Percentiles rank a stretch among this genome's conserved stretches.
These are phyloP conservation scores for Druon quercuslanigerum DNA, from an alignment of 1,140 invertebrate species.

Conservation along the genomic window DNA sequence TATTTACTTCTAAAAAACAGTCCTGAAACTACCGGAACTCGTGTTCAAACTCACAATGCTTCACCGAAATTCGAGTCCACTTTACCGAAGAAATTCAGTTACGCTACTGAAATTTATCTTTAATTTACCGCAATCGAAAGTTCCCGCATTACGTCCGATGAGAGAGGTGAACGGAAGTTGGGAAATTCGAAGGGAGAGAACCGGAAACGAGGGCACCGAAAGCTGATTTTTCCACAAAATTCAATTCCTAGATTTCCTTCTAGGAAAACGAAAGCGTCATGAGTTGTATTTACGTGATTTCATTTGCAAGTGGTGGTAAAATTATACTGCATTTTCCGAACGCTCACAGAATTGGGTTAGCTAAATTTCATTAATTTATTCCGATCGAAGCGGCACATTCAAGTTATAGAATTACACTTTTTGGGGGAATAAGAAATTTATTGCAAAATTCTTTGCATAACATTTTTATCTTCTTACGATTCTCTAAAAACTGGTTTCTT, in stretches of 20 bases:
- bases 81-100: constrained; percentile 9
- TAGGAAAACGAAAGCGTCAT: constrained; percentile 4
- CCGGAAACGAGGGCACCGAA: constrained; percentile 39
- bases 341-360: not conserved
- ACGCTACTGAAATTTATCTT: not conserved
- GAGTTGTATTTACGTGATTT: constrained; percentile 10
- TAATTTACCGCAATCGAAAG: constrained; percentile 12
- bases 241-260: constrained; percentile 36
- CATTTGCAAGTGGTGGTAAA: constrained; percentile 8
- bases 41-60: not conserved
- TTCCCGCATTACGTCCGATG: not conserved
- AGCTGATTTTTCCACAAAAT: constrained; percentile 45
- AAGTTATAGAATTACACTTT: not conserved
- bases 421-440: not conserved
- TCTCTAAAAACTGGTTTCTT: too few species aligned
- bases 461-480: too few species aligned
- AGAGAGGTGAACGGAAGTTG: constrained; percentile 47
- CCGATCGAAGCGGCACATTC: not conserved
- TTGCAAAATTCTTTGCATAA: too few species aligned
- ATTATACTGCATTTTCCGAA: not conserved
- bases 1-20: not conserved
- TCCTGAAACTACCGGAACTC: not conserved
- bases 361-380: not conserved
- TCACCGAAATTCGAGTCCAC: not conserved
- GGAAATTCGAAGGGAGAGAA: constrained; percentile 37